Base-by-base conservation (phyloP, 2,888 invertebrate species). In the Dryobotodes eremita region DNA sequence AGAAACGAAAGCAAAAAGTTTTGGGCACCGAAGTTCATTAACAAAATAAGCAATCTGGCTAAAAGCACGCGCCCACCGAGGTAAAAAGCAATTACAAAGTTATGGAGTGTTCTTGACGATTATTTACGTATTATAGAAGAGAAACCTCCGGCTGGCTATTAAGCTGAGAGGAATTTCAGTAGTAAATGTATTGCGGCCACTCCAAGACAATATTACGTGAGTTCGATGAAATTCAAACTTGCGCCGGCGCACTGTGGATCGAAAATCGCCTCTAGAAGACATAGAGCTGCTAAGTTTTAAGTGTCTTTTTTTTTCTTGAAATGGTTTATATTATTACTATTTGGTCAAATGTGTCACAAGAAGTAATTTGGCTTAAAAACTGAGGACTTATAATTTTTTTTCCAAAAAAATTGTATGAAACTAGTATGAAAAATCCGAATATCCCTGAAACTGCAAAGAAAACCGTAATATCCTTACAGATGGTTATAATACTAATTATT, bases 41-140 rank as follows among this genome's bases (percentile, higher is more conserved):
- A 94, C 93, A 93, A 94, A 95, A 95, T 95, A 95, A 95, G 95
- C 94, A 96, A 96, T 96, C 93, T 91, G 92, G 91, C 95, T 96
- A 94, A 96, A 96, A 96, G 95, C 96, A 94, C 91, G 91, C 91
- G 89, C 92, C 93, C 92, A 92, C 92, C 92, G 93, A 94, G 94
- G 94, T 96, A 94, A 94, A 94, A 94, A 94, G 92, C 94, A 94
- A 95, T 96, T 95, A 94, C 88, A 92, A 95, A 95, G 94, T 95
- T 95, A 94, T 93, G 91, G 92, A 94, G 93, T 94, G 92, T 93
- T 94, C 93, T 92, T 92, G 90, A 89, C 93, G 92, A 95, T 94
- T 95, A 95, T 94, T 93, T 94, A 93, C 92, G 90, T 92, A 92
- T 92, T 92, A 91, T 86, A 89, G 89, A 85, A 89, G 89, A 83